These are phyloP conservation scores for Microplitis manilae DNA, from an alignment of 2,888 invertebrate species.

Conservation along the genomic window DNA sequence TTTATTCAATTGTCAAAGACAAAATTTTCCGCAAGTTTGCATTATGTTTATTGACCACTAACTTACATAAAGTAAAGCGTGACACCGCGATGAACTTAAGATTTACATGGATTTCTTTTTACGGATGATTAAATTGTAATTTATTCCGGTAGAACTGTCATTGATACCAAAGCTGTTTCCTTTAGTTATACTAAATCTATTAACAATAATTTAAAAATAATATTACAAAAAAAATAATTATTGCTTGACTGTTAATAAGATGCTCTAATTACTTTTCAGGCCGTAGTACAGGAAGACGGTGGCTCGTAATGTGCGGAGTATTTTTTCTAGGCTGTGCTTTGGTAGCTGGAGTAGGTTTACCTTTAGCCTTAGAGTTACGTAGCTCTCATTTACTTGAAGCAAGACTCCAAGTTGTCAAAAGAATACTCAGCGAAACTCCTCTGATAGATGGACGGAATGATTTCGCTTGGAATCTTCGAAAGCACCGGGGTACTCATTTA, in stretches of 20 bases:
- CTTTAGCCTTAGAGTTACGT: slow-evolving; percentile 74
- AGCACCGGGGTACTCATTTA: slow-evolving; percentile 67
- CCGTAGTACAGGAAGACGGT: slow-evolving; percentile 58
- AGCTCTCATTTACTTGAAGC: slow-evolving; percentile 76
- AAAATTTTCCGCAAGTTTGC: slow-evolving; percentile 45
- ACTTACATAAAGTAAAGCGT: slow-evolving; percentile 49
- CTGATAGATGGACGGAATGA: slow-evolving; percentile 75
- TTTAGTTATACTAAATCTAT: not conserved
- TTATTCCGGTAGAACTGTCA: slow-evolving; percentile 21
- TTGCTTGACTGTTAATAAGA: slow-evolving; percentile 4
- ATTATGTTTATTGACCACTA: slow-evolving; percentile 40
- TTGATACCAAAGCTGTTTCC: not conserved
- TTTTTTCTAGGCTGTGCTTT: slow-evolving; percentile 68
- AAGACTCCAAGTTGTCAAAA: slow-evolving; percentile 74
- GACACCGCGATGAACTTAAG: slow-evolving; percentile 38
- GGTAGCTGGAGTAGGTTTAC: slow-evolving; percentile 71
- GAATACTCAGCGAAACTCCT: slow-evolving; percentile 74
- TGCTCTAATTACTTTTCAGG: slow-evolving; percentile 33
- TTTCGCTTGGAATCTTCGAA: slow-evolving; percentile 71
- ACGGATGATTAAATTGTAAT: slow-evolving; percentile 49
- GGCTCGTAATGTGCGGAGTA: slow-evolving; percentile 65
- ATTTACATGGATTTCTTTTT: slow-evolving; percentile 57
- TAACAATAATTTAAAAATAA: not conserved
- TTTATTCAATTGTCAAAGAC: not conserved
- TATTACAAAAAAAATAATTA: not conserved